A percentile compares a stretch with the other conserved stretches of the same genome.
Evolutionary conservation across 2,797 vertebrate species (phyloP).

Genomic region (Poecilia gillii): DNA sequence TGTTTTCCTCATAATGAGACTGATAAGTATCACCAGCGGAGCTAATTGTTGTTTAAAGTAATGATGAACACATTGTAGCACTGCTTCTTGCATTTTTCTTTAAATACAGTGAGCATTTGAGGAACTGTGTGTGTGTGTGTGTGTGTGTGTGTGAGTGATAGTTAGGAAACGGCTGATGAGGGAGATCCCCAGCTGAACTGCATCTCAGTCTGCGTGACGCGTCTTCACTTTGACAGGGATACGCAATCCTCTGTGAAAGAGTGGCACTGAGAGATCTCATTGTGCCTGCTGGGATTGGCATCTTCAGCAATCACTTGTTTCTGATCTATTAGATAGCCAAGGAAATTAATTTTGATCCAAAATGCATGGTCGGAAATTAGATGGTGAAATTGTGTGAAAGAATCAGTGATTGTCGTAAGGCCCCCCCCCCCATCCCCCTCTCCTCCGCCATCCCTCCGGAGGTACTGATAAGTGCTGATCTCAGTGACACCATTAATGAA

Average conservation of each 20-base stretch:
- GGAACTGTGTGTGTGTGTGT: slow-evolving; percentile 29
- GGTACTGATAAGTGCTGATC: slow-evolving; percentile 83
- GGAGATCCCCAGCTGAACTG: slow-evolving; percentile 59
- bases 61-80: slow-evolving; percentile 22
- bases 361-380: slow-evolving; percentile 85
- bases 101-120: slow-evolving; percentile 52
- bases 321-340: slow-evolving; percentile 84
- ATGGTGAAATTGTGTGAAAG: slow-evolving; percentile 83
- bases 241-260: slow-evolving; percentile 59
- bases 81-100: slow-evolving; percentile 28
- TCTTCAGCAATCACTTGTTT: slow-evolving; percentile 82
- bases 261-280: slow-evolving; percentile 68
- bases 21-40: slow-evolving; percentile 42
- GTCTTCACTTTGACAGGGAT: slow-evolving; percentile 54
- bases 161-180: slow-evolving; percentile 45
- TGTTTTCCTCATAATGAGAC: slow-evolving; percentile 40
- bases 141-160: slow-evolving; percentile 11
- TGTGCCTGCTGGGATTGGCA: slow-evolving; percentile 76
- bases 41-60: slow-evolving; percentile 18
- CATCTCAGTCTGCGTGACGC: slow-evolving; percentile 53
- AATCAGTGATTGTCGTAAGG: slow-evolving; percentile 77
- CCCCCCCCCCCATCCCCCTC: slow-evolving; percentile 54
- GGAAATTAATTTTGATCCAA: slow-evolving; percentile 85
- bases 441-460: slow-evolving; percentile 68
- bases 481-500: slow-evolving; percentile 82